phyloP scores from a whole-genome alignment of 2,888 invertebrate genomes.

The Erynnis tages region DNA sequence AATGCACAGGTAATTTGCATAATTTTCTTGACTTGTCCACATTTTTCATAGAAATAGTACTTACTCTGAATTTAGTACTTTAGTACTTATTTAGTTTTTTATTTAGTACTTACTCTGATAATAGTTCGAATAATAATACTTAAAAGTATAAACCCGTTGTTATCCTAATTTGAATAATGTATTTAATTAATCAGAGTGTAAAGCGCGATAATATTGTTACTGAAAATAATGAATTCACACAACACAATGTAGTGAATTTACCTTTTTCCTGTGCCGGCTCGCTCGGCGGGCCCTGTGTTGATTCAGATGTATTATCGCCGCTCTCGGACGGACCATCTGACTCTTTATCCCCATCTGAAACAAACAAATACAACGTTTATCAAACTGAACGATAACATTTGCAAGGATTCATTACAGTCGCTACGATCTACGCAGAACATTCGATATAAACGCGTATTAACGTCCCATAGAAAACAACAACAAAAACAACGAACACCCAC shows the following conservation, averaged over 20 bases:
- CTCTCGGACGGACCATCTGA: conserved; percentile 78
- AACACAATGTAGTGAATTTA: conserved; percentile 29
- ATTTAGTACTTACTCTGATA: not conserved
- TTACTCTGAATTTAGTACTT: no score
- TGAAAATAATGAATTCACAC: not conserved
- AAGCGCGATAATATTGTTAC: not conserved
- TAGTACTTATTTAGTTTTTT: no score
- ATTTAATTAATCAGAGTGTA: not conserved
- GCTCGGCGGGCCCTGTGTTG: conserved; percentile 68
- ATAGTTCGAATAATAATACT: not conserved
- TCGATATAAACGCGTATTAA: conserved; percentile 9
- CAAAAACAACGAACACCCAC: conserved; percentile 45
- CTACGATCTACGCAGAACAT: no score
- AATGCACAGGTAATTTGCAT: not conserved
- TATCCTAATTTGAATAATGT: not conserved
- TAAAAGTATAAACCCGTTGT: not conserved
- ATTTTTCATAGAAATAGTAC: not conserved
- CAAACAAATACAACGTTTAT: conserved; percentile 36
- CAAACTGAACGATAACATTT: conserved; percentile 42
- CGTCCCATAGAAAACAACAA: conserved; percentile 20
- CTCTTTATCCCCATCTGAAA: conserved; percentile 78
- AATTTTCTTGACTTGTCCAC: no score
- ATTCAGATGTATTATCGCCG: conserved; percentile 77
- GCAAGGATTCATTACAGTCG: conserved; percentile 1
- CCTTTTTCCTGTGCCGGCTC: conserved; percentile 78